Evolutionary conservation across 2,113 vertebrate genomes (phyloP), one percentile per base, ranked within the genome.

Genomic region (Struthidea cinerea): DNA sequence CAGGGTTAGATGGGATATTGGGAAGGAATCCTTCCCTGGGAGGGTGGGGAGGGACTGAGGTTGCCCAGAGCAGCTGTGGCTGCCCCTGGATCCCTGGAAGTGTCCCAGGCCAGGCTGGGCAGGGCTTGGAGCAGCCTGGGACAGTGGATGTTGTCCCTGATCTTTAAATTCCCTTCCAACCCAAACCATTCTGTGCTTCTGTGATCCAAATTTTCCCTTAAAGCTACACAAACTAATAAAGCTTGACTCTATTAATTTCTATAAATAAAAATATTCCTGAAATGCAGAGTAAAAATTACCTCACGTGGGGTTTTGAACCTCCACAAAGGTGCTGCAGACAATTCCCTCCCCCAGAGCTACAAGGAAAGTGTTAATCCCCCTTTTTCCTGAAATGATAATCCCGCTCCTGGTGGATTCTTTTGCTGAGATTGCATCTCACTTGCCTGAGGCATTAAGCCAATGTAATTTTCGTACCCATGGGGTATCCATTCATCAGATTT

Each of bases 401-500:
- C 41, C 79, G 77, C 79, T 79, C 64, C 83, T 86, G 42, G 71
- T 52, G 87, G 75, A 77, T 60, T 64, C 89, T 89, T 94, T 71
- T 85, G 83, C 95, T 96, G 89, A 97, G 93, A 93, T 74, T 85
- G 50, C 69, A 93, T 77, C 93, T 80, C 83, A 17, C 65, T 87
- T 90, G 86, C 95, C 79, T 69, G 14, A 82, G 86, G 90, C 92
- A 87, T 84, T 94, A 96, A 92, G 61, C 63, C 46, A 50, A 44
- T 77, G 59, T 78, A 97, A 97, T 97, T 97, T 96, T 91, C 79
- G 73, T 94, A 96, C 94, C 91, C 84, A 13, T 70, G 64, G 96
- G 95, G 67, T 59, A 93, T 56, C 86, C 89, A 94, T 87, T 97
- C 90, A 95, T 93, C 88, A 96, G 92, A 95, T 89, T 87, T 90